A percentile compares a stretch with the other conserved stretches of the same genome.
Conservation (phyloP, 2,888 invertebrate genomes). For the Drosophila acutilabella region DNA sequence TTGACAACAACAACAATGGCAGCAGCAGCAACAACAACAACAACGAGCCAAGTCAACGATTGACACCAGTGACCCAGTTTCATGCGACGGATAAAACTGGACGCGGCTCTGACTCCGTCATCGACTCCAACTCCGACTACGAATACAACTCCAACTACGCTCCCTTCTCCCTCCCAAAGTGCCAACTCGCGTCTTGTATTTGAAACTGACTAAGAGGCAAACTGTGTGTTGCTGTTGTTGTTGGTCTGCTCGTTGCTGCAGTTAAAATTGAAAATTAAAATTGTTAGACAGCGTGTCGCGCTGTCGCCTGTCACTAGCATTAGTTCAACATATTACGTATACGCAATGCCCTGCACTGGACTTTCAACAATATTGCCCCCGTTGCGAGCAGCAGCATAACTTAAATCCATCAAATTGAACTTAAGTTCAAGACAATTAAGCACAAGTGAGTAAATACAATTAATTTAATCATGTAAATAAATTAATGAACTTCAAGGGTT, state of each 20-base stretch:
- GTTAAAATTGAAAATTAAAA: slow-evolving; percentile 79
- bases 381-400: not conserved
- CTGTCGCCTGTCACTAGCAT: slow-evolving; percentile 72
- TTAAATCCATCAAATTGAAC: not conserved
- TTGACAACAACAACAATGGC: slow-evolving; percentile 71
- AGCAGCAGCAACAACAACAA: slow-evolving; percentile 39
- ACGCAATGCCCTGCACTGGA: slow-evolving; percentile 59
- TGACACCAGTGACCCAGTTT: slow-evolving; percentile 78
- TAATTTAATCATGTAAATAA: not conserved
- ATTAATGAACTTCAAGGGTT: not conserved
- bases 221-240: slow-evolving; percentile 58
- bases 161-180: not conserved
- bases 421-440: not conserved
- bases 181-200: slow-evolving; percentile 5
- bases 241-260: slow-evolving; percentile 33
- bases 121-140: slow-evolving; percentile 10
- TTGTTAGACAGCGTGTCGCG: slow-evolving; percentile 80
- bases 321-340: slow-evolving; percentile 55
- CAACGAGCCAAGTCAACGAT: slow-evolving; percentile 58
- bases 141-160: slow-evolving; percentile 8
- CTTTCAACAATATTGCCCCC: not conserved
- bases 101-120: slow-evolving; percentile 41
- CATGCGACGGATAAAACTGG: slow-evolving; percentile 61
- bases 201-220: slow-evolving; percentile 47
- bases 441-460: not conserved